Evolutionary conservation across 92 coral and sea anemone species (phyloP), one percentile per base, ranked within the genome.

Genomic region (Pocillopora meandrina): DNA sequence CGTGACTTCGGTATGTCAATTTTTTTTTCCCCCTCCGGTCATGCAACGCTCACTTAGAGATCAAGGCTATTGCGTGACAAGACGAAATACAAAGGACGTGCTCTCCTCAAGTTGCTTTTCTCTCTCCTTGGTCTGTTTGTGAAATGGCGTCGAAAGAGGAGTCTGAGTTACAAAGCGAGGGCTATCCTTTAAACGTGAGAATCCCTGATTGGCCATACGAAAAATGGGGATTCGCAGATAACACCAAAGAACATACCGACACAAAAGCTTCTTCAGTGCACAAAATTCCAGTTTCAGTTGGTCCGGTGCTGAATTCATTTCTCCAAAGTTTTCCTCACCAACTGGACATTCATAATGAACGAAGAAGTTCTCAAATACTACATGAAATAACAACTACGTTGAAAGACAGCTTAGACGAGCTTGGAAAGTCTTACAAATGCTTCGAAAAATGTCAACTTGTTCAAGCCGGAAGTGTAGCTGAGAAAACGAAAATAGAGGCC

Each of bases 391-490:
- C 81, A 75, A 67, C 72, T 69, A 61, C 75, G 82, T 56, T 87
- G 72, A 82, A 64, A 9, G 68, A 82, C 19, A 82, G 87, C 61
- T 47, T 87, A 68, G 60, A 31, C 10, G 83, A 87, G 36, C 90
- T 87, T 81, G 90, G 87, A 18, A 75, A 75, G 82, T 55, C 78
- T 87, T 75, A 82, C 82, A 87, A 87, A 75, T 87, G 90, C 87
- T 87, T 87, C 36, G 90, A 87, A 67, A 67, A 75, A 60, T 87
- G 90, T 72, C 70, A 72, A 82, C 90, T 87, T n/a, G 71, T 87
- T n/a, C 90, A 82, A 75, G 90, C 78, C 82, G 90, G 90, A 74
- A 87, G 90, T 82, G 86, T 83, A 12, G 87, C 87, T 3, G 90
- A 87, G 77, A 82, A 87, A 82, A 87, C 90, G 84, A 87, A 87